A percentile compares a stretch with the other conserved stretches of the same genome.
Evolutionary conservation across 1,140 invertebrate species (phyloP).

Genomic region (Cardiocondyla obscurior): DNA sequence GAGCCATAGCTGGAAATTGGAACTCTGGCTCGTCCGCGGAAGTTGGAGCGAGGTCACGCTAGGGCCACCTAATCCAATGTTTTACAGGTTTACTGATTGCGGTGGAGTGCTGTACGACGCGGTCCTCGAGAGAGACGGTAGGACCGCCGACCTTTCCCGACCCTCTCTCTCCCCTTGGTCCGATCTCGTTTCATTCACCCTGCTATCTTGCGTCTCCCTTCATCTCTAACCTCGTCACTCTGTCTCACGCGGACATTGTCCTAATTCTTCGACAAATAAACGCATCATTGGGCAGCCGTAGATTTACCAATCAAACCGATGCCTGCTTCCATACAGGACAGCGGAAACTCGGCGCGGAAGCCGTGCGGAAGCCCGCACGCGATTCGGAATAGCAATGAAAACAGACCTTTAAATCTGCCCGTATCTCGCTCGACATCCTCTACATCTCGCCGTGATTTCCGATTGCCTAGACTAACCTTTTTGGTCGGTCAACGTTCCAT

Average conservation of each 20-base stretch:
- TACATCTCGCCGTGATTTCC: conserved; percentile 31
- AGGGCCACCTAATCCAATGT: conserved; percentile 77
- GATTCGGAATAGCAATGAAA: conserved; percentile 75
- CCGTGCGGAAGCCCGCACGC: conserved; percentile 73
- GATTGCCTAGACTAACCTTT: conserved; percentile 10
- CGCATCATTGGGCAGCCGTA: conserved; percentile 75
- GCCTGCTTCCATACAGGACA: conserved; percentile 59
- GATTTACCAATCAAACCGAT: conserved; percentile 75
- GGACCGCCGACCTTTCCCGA: conserved; percentile 21
- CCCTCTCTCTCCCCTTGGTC: conserved; percentile 6
- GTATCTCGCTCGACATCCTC: conserved; percentile 56
- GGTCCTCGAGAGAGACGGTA: conserved; percentile 22
- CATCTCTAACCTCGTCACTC: conserved; percentile 53
- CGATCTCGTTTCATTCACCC: conserved; percentile 14
- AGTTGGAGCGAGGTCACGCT: conserved; percentile 55
- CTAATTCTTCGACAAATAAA: conserved; percentile 76
- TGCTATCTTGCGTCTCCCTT: not conserved
- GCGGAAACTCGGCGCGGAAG: conserved; percentile 60
- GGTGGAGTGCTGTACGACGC: conserved; percentile 59
- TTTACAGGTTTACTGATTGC: conserved; percentile 79
- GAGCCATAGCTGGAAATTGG: conserved; percentile 61
- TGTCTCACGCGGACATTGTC: conserved; percentile 56
- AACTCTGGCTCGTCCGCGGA: conserved; percentile 49
- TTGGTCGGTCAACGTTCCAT: conserved; percentile 45
- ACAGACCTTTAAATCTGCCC: conserved; percentile 69